Conservation (phyloP, 2,113 vertebrate genomes). For the Empidonax traillii region DNA sequence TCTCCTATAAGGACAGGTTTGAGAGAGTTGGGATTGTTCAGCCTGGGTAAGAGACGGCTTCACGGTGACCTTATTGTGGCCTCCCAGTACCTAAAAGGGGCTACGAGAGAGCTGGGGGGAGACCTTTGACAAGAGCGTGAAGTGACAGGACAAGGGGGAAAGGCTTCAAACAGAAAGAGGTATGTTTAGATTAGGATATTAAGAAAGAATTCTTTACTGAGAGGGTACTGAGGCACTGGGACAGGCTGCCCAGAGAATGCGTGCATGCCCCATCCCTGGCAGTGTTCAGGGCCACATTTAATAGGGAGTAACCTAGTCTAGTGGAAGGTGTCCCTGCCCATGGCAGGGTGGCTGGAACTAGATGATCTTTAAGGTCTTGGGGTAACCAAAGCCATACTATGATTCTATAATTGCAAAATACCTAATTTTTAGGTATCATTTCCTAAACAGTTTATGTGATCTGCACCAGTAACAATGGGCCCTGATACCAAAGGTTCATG, state of each 20-base stretch:
- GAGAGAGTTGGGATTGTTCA: background rate
- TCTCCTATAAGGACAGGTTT: background rate
- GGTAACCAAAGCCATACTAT: background rate
- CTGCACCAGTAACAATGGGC: background rate
- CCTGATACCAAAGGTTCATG: background rate
- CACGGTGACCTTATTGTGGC: fast-evolving
- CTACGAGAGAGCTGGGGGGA: background rate
- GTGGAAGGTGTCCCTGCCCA: background rate
- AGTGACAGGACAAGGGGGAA: background rate
- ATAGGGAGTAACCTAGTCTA: background rate
- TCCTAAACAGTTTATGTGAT: background rate
- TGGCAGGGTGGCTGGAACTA: background rate
- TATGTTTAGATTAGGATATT: background rate
- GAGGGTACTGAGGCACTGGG: background rate
- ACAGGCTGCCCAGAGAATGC: background rate
- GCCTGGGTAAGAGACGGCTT: background rate
- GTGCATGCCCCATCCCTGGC: background rate
- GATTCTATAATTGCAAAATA: background rate
- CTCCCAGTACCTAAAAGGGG: background rate
- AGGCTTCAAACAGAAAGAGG: background rate
- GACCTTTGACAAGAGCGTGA: background rate
- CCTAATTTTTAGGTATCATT: background rate
- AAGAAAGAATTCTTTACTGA: background rate
- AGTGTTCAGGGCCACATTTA: background rate
- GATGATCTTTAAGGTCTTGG: background rate